Evolutionary conservation across 2,888 invertebrate species (phyloP).

Genomic region (Euspilapteryx auroguttella): DNA sequence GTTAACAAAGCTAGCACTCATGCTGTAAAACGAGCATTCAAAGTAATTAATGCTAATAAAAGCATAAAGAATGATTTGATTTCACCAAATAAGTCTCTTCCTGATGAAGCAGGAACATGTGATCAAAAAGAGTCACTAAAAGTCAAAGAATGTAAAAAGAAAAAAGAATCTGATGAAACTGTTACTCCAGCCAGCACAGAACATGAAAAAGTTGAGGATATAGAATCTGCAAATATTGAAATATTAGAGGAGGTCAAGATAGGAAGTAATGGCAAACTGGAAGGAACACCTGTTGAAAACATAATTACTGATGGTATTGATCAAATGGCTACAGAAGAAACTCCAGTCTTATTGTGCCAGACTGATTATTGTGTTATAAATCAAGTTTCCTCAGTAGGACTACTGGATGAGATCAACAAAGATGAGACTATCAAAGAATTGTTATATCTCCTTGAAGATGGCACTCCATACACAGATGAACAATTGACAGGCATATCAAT

Average conservation of each 20-base stretch:
- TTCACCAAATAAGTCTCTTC: no score
- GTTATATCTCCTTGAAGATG: conserved; percentile 67
- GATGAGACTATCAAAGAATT: conserved; percentile 47
- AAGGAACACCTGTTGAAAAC: no score
- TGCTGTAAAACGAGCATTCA: conserved; percentile 71
- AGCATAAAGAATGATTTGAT: no score
- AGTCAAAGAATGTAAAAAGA: conserved; percentile 32
- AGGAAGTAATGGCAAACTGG: conserved; percentile 8
- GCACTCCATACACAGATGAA: conserved; percentile 62
- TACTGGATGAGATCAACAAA: conserved; percentile 22
- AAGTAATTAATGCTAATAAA: conserved; percentile 19
- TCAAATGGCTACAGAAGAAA: conserved; percentile 12
- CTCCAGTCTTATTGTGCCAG: no score
- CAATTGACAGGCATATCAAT: conserved; percentile 69
- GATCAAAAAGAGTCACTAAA: conserved; percentile 14
- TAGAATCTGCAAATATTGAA: conserved; percentile 13
- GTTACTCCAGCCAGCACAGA: conserved; percentile 3
- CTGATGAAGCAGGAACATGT: not conserved
- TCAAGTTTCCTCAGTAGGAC: conserved; percentile 12
- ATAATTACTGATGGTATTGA: no score
- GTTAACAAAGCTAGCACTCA: conserved; percentile 86
- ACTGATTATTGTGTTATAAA: no score
- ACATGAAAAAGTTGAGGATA: conserved; percentile 10
- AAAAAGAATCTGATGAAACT: conserved; percentile 20
- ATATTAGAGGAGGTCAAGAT: conserved; percentile 6